Percentiles rank a stretch among this genome's conserved stretches.
These are phyloP conservation scores for Papilio dardanus DNA, from an alignment of 1,140 invertebrate genomes.

Conservation along the genomic window DNA sequence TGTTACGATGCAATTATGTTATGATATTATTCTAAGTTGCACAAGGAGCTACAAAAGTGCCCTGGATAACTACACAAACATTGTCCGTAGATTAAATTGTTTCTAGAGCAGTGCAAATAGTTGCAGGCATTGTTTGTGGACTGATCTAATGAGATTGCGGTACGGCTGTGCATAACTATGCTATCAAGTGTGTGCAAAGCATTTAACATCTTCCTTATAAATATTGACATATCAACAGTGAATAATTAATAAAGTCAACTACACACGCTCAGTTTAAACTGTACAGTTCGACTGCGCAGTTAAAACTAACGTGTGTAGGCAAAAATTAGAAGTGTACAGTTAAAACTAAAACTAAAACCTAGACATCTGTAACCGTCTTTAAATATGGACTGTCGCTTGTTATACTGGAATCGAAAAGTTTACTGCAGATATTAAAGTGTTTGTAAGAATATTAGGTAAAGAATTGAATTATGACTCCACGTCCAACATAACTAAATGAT, in stretches of 20 bases:
- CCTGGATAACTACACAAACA: neutral
- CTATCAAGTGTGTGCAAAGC: neutral
- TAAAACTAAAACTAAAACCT: too few relatives aligned
- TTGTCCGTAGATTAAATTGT: conserved; percentile 17
- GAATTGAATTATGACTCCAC: too few relatives aligned
- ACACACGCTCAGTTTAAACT: too few relatives aligned
- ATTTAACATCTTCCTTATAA: neutral
- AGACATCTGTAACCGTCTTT: too few relatives aligned
- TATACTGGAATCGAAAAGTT: too few relatives aligned
- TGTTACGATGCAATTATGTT: neutral
- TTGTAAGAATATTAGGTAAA: too few relatives aligned
- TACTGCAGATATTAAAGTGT: too few relatives aligned
- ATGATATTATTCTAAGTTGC: neutral
- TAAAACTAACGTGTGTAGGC: too few relatives aligned
- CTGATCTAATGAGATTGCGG: conserved; percentile 26
- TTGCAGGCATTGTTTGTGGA: conserved; percentile 15
- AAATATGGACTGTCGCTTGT: too few relatives aligned
- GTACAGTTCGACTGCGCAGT: too few relatives aligned
- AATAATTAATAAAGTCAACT: neutral
- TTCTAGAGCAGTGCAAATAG: conserved; percentile 19
- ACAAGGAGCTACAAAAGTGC: neutral
- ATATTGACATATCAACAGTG: neutral
- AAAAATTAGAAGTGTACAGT: too few relatives aligned
- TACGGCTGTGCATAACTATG: neutral
- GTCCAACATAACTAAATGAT: too few relatives aligned